phyloP scores from a whole-genome alignment of 2,888 invertebrate genomes.

The Periphyllus acericola region DNA sequence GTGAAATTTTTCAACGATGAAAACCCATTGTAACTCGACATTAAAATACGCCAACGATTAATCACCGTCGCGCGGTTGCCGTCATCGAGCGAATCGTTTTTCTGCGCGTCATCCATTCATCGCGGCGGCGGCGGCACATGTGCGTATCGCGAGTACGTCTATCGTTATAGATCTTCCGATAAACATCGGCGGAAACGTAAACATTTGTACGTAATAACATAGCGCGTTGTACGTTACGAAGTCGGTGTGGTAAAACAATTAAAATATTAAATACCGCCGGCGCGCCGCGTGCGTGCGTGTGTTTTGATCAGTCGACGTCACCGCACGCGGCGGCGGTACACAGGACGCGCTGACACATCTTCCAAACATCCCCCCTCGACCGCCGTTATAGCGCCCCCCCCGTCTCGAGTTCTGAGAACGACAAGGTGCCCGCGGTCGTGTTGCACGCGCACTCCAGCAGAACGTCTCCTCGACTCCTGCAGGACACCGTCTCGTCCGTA shows the following conservation, averaged over 20 bases:
- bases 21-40: not conserved
- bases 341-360: slow-evolving; percentile 20
- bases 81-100: slow-evolving; percentile 5
- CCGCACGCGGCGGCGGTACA: not conserved
- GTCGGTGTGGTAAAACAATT: not conserved
- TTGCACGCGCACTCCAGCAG: not conserved
- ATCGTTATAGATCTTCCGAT: too few species aligned
- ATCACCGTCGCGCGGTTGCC: not conserved
- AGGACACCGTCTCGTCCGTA: not conserved
- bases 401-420: not conserved
- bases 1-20: not conserved
- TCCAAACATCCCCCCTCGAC: slow-evolving; percentile 30
- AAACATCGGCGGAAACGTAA: not conserved
- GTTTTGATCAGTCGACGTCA: not conserved
- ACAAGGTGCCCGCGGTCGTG: not conserved
- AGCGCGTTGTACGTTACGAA: too few species aligned
- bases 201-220: too few species aligned
- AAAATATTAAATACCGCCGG: not conserved
- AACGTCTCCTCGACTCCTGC: not conserved
- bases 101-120: not conserved
- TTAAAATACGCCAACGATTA: not conserved
- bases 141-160: not conserved
- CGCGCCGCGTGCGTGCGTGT: not conserved
- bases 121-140: not conserved
- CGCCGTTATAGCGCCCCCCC: not conserved